Evolutionary conservation across 2,113 vertebrate genomes (phyloP).

Genomic region (Todiramphus saurophagus): DNA sequence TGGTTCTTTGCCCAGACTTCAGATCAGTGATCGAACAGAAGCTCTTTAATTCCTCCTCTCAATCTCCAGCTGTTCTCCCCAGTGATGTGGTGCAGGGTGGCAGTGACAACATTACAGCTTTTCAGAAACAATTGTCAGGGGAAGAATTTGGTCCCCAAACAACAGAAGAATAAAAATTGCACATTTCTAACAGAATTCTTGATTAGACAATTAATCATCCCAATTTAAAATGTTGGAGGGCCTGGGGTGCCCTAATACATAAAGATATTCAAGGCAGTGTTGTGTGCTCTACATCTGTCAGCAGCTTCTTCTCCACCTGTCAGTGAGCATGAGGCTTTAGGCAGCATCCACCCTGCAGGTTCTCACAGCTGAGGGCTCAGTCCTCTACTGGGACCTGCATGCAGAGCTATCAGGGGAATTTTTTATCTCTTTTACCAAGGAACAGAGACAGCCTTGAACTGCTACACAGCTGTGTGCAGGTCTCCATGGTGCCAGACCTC

Average conservation of each 20-base stretch:
- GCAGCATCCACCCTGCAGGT: not conserved
- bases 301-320: not conserved
- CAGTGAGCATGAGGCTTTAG: accelerated
- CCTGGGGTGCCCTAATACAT: not conserved
- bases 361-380: accelerated
- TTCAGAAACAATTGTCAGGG: not conserved
- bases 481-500: not conserved
- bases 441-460: not conserved
- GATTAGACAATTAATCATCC: not conserved
- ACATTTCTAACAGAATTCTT: not conserved
- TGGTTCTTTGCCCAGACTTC: not conserved
- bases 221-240: not conserved
- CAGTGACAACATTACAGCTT: not conserved
- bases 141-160: not conserved
- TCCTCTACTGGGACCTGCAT: not conserved
- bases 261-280: not conserved
- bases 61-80: not conserved
- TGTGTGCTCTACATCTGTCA: not conserved
- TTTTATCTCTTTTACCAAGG: not conserved
- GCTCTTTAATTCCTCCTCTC: not conserved
- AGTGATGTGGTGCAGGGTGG: not conserved
- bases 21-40: not conserved
- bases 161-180: not conserved
- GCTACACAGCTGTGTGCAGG: not conserved
- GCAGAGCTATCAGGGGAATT: not conserved